These are phyloP conservation scores for Carettochelys insculpta DNA, from an alignment of 2,113 vertebrate species.

Conservation along the genomic window DNA sequence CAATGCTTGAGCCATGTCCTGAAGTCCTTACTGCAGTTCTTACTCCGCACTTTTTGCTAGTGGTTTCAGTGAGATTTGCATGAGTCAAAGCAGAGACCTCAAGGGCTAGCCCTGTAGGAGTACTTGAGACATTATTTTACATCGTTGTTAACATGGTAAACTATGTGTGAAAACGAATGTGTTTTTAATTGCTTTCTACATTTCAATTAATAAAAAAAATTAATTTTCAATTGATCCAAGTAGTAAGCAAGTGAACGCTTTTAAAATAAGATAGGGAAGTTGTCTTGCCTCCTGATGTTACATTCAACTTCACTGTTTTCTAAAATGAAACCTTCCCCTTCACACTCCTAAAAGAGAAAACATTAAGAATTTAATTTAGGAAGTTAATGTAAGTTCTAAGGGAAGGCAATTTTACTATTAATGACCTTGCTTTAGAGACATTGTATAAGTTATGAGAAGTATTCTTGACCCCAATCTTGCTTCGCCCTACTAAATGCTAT, in stretches of 20 bases:
- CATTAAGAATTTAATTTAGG: conserved; percentile 8
- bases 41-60: not conserved
- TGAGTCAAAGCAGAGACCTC: not conserved
- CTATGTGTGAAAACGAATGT: conserved; percentile 24
- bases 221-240: conserved; percentile 24
- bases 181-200: conserved; percentile 7
- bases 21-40: not conserved
- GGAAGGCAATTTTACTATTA: conserved; percentile 25
- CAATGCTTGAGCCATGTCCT: not conserved
- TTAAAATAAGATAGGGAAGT: conserved; percentile 11
- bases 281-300: conserved; percentile 14
- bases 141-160: conserved; percentile 32
- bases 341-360: conserved; percentile 30
- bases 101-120: conserved; percentile 3
- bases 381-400: conserved; percentile 31
- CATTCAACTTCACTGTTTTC: not conserved
- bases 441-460: not conserved
- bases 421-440: not conserved
- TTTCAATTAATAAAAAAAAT: conserved; percentile 36
- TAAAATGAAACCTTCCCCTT: conserved; percentile 23
- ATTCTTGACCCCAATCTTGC: conserved; percentile 1
- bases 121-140: conserved; percentile 5
- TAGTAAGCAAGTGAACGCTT: conserved; percentile 9
- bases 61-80: conserved; percentile 18
- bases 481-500: not conserved